Evolutionary conservation across 2,888 invertebrate genomes (phyloP), one percentile per base, ranked within the genome.

Genomic region (Mesoligia furuncula): DNA sequence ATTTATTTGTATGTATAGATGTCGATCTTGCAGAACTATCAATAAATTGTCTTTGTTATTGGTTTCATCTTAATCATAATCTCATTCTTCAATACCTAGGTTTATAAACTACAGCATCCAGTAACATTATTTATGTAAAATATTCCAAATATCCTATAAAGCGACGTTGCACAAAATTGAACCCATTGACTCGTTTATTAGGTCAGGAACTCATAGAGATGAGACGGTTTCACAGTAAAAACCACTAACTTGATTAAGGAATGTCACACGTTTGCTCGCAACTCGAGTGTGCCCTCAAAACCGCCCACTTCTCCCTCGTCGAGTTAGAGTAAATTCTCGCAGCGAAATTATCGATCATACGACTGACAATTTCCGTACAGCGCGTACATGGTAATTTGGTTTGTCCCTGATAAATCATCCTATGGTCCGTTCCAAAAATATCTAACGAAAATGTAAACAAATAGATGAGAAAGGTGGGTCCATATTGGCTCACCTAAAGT

Each of bases 311-410:
- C 24, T 36, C 61, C 9, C 31, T 24, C 31, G n/a, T 24, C 4
- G 9, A 31, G n/a, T n/a, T 31, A 0, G 7, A 24, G 20, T n/a
- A 31, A 57, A 72, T 64, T 80, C 27, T 72, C n/a, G 51, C n/a
- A 31, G 31, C 70, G 27, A 24, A 54, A 31, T 73, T 78, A 15
- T 77, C 48, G 15, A 73, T 73, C 57, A n/a, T 39, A 48, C 20
- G 6, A 65, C 48, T 80, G 57, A 36, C 57, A 81, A 77, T 42
- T 61, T 64, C 48, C 64, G 20, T 48, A 31, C n/a, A 24, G 59
- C 27, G 11, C 20, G 15, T 36, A 15, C 7, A 11, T 27, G 17
- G 39, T 61, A 24, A 75, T 75, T 75, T 39, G 27, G 3, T 39
- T 62, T 17, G 42, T 75, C n/a, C 5, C 7, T 48, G 75, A 75